Conservation (phyloP, 1,140 invertebrate genomes). For the Temnothorax longispinosus region DNA sequence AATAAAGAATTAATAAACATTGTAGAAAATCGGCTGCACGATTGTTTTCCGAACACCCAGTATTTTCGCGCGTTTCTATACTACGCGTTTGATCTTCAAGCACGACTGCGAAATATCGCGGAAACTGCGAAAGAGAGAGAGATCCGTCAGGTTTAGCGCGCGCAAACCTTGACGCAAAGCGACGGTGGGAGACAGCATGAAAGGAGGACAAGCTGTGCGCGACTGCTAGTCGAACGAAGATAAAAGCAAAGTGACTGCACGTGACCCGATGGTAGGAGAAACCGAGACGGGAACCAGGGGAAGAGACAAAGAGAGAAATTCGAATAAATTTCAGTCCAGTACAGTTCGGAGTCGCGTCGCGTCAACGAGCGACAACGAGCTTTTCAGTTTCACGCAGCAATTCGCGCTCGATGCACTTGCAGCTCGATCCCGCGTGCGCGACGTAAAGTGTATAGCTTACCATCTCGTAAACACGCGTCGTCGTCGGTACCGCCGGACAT, state of each 20-base stretch:
- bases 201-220: not conserved
- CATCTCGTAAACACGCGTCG: not conserved
- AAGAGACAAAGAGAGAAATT: not conserved
- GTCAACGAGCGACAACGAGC: not conserved
- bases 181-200: not conserved
- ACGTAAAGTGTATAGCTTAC: not conserved
- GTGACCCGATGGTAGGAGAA: conserved; percentile 40
- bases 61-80: not conserved
- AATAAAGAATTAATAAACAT: not conserved
- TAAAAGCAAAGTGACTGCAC: conserved; percentile 23
- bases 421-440: not conserved
- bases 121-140: conserved; percentile 24
- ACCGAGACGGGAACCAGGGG: not conserved
- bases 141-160: not conserved
- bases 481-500: not conserved
- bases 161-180: conserved; percentile 31
- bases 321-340: conserved; percentile 26
- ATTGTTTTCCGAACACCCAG: not conserved
- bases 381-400: not conserved
- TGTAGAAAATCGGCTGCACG: not conserved
- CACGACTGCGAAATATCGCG: not conserved
- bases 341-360: not conserved
- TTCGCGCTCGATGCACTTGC: not conserved
- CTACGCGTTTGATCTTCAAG: not conserved
- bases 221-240: conserved; percentile 14